phyloP scores from a whole-genome alignment of 2,113 vertebrate genomes.

The Saimiri boliviensis region DNA sequence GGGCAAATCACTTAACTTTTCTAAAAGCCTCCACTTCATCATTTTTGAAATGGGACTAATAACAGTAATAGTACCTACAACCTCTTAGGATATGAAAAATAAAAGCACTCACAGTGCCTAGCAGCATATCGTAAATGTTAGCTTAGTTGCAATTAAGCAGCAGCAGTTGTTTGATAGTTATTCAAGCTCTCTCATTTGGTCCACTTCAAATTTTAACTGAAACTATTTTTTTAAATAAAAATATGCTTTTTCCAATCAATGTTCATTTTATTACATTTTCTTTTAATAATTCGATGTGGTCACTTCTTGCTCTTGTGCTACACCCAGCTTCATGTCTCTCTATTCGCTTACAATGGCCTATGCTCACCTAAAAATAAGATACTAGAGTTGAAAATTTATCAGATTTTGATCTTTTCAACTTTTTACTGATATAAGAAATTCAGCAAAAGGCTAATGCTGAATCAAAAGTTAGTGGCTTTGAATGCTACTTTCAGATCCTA shows the following conservation, averaged over 20 bases:
- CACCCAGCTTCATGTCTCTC: neutral
- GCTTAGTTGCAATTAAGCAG: neutral
- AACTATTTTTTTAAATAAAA: constrained; percentile 34
- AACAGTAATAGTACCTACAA: neutral
- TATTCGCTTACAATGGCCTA: neutral
- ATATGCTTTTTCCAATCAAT: neutral
- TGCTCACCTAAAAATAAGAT: constrained; percentile 20
- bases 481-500: constrained; percentile 50
- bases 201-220: neutral
- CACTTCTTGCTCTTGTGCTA: neutral
- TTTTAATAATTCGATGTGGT: neutral
- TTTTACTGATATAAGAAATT: constrained; percentile 48
- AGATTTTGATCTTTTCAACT: constrained; percentile 5
- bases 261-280: neutral
- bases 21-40: neutral
- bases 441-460: constrained; percentile 48
- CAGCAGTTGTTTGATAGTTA: neutral
- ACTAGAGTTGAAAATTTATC: neutral
- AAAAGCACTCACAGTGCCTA: neutral
- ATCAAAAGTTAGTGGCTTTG: neutral
- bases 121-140: neutral
- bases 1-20: neutral
- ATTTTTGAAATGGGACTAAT: constrained; percentile 20
- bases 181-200: neutral
- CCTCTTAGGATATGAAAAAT: neutral